Base-by-base conservation (phyloP, 2,113 vertebrate species). In the Irena cyanogastra region DNA sequence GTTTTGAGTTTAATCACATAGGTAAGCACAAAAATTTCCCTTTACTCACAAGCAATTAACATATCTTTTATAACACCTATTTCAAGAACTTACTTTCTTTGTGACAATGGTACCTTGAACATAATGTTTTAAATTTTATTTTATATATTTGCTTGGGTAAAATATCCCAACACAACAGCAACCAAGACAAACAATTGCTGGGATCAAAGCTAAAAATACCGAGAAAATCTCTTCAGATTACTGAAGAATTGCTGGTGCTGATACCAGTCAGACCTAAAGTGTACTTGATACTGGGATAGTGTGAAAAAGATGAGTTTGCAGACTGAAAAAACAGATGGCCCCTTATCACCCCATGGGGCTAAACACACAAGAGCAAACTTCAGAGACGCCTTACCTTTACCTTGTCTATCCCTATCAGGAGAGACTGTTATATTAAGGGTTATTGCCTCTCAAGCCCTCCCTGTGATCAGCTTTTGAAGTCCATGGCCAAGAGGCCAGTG, bases 271-370 rank as follows among this genome's bases (percentile, higher is more conserved):
- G 88, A 88, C 90, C 42, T 63, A 86, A 93, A 96, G 83, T 70
- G 90, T 96, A 97, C 97, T 97, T 97, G 96, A 97, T 97, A 89
- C 90, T 81, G 56, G 83, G 74, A 90, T 37, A 86, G 97, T 95
- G 97, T 95, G 96, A 98, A 98, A 97, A 96, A 89, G 92, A 96
- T 96, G 97, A 97, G 89, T 94, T 96, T 89, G 89, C 94, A 86
- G 83, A 94, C 96, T 50, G 61, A 95, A 95, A 96, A 97, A 97
- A 95, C 98, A 98, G 97, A 98, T 98, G 98, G 97, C 97, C 96
- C 92, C 93, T 97, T 98, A 98, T 98, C 97, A 97, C 98, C 96
- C 97, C 97, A 97, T 97, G 97, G 83, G 96, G 97, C 95, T 98
- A 98, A 98, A 96, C 89, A 98, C 94, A 98, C 97, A 98, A 97